phyloP scores from a whole-genome alignment of 1,140 invertebrate genomes.

The Bombus sibiricus region DNA sequence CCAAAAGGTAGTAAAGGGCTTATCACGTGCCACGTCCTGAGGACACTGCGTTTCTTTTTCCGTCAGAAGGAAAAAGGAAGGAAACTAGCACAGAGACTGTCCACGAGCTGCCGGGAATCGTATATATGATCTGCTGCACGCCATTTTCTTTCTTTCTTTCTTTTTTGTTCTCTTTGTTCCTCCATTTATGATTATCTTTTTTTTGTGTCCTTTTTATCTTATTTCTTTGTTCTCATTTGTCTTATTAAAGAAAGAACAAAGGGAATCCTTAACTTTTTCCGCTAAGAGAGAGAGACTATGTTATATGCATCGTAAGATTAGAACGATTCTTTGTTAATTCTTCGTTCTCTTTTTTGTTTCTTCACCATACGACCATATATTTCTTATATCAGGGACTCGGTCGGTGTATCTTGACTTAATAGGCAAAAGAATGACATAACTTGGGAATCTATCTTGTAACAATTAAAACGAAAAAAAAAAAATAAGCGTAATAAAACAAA shows the following conservation, averaged over 20 bases:
- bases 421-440: conserved; percentile 2
- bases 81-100: conserved; percentile 49
- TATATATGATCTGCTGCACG: conserved; percentile 33
- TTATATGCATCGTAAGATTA: conserved; percentile 23
- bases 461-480: background rate
- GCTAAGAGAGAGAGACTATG: conserved; percentile 41
- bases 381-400: background rate
- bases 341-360: conserved; percentile 52
- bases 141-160: conserved; percentile 35
- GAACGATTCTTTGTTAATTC: conserved; percentile 52
- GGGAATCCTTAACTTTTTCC: conserved; percentile 24
- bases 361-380: conserved; percentile 4
- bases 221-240: background rate
- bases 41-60: conserved; percentile 40
- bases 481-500: background rate
- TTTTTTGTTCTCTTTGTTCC: background rate
- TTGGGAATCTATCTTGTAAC: conserved; percentile 5
- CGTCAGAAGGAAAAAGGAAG: conserved; percentile 47
- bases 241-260: conserved; percentile 16
- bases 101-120: conserved; percentile 50
- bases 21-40: conserved; percentile 58
- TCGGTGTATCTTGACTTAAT: background rate
- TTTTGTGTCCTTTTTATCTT: background rate
- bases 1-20: conserved; percentile 63
- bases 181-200: conserved; percentile 17